Evolutionary conservation across 2,113 vertebrate species (phyloP).

Genomic region (Riparia riparia): DNA sequence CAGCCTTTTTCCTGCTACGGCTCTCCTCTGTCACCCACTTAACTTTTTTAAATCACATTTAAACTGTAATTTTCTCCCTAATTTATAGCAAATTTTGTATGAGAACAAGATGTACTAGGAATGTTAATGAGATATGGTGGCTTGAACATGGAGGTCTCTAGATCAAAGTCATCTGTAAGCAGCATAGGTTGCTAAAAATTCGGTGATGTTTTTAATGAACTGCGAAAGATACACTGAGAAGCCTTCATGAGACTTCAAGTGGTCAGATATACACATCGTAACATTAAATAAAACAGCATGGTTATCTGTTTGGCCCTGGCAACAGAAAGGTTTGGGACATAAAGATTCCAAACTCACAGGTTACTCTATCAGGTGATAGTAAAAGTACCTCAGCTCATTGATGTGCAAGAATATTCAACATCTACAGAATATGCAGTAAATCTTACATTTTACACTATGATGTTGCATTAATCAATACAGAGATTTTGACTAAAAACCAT

Average conservation of each 20-base stretch:
- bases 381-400: not conserved
- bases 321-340: not conserved
- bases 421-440: not conserved
- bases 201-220: not conserved
- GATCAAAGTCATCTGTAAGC: slow-evolving; percentile 1
- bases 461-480: not conserved
- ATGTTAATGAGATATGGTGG: slow-evolving; percentile 16
- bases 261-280: not conserved
- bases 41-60: slow-evolving; percentile 52
- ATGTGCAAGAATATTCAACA: not conserved
- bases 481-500: not conserved
- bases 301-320: not conserved
- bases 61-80: slow-evolving; percentile 50
- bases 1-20: not conserved
- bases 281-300: not conserved
- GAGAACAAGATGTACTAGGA: slow-evolving; percentile 13
- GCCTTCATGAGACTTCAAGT: not conserved
- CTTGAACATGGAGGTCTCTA: not conserved
- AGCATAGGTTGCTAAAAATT: not conserved
- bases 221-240: not conserved
- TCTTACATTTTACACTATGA: not conserved
- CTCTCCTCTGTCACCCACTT: slow-evolving; percentile 37
- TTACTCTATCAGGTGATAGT: not conserved
- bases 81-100: slow-evolving; percentile 46
- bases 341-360: not conserved